phyloP scores from a whole-genome alignment of 92 coral and sea anemone genomes.

The Parazoanthus swiftii region DNA sequence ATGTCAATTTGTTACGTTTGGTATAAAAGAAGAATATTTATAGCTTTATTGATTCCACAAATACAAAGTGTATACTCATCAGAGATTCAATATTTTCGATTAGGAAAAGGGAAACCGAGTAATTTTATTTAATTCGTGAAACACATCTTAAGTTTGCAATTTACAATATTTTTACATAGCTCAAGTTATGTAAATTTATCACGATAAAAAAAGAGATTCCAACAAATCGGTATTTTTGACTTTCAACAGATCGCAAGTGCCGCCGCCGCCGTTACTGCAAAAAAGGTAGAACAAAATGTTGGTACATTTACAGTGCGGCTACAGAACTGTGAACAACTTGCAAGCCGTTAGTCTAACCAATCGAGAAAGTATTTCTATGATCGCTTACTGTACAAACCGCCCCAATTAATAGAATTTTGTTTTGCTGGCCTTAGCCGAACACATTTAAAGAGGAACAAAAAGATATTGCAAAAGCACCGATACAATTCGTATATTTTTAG shows the following conservation, averaged over 20 bases:
- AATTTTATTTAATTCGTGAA: not conserved
- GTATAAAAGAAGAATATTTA: too few relatives aligned
- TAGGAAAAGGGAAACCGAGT: not conserved
- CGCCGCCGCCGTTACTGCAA: not conserved
- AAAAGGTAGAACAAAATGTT: not conserved
- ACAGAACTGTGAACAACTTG: not conserved
- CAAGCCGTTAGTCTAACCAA: too few relatives aligned
- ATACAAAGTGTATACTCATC: not conserved
- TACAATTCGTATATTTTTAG: too few relatives aligned
- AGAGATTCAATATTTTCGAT: not conserved
- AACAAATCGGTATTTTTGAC: not conserved
- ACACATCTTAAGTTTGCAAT: not conserved
- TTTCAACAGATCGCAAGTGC: not conserved
- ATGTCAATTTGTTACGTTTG: too few relatives aligned
- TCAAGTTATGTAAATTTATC: not conserved
- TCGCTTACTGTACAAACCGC: too few relatives aligned
- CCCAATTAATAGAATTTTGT: too few relatives aligned
- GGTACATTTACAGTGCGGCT: not conserved
- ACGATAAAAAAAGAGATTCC: not conserved
- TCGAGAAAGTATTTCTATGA: too few relatives aligned
- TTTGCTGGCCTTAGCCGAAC: too few relatives aligned
- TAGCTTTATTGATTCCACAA: not conserved
- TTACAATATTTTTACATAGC: too few relatives aligned
- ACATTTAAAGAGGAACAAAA: too few relatives aligned
- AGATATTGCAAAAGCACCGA: too few relatives aligned